Percentiles rank a stretch among this genome's conserved stretches.
These are phyloP conservation scores for Eclectus roratus DNA, from an alignment of 2,113 vertebrate genomes.

Conservation along the genomic window DNA sequence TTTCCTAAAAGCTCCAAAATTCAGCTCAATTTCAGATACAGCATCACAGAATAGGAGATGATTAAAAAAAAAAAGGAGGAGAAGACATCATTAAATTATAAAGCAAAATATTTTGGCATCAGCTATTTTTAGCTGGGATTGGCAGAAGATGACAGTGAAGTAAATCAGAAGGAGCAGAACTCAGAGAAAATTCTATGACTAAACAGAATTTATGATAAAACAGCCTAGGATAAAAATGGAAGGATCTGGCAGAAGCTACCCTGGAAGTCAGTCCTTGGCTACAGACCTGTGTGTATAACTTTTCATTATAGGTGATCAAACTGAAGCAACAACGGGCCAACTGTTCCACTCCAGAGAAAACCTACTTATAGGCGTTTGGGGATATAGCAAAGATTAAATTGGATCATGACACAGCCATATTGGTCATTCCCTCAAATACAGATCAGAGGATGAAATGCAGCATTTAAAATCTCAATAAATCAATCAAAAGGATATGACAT, in stretches of 20 bases:
- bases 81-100: background rate
- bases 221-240: background rate
- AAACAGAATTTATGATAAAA: slow-evolving; percentile 26
- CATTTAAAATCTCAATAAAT: background rate
- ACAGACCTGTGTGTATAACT: background rate
- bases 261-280: background rate
- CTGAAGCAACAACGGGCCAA: background rate
- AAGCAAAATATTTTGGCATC: slow-evolving; percentile 40
- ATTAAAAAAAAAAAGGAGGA: background rate
- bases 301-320: slow-evolving; percentile 15
- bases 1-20: background rate
- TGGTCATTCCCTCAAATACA: background rate
- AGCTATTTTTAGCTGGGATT: slow-evolving; percentile 31
- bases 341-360: background rate
- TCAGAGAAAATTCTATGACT: background rate
- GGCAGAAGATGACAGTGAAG: background rate
- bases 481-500: background rate
- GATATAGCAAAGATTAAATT: background rate
- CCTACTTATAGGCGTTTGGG: background rate
- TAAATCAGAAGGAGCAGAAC: slow-evolving; percentile 23
- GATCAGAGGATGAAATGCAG: background rate
- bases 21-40: background rate
- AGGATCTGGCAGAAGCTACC: background rate
- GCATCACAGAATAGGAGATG: background rate
- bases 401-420: background rate